phyloP scores from a whole-genome alignment of 2,888 invertebrate genomes.

The Miltochrista miniata region DNA sequence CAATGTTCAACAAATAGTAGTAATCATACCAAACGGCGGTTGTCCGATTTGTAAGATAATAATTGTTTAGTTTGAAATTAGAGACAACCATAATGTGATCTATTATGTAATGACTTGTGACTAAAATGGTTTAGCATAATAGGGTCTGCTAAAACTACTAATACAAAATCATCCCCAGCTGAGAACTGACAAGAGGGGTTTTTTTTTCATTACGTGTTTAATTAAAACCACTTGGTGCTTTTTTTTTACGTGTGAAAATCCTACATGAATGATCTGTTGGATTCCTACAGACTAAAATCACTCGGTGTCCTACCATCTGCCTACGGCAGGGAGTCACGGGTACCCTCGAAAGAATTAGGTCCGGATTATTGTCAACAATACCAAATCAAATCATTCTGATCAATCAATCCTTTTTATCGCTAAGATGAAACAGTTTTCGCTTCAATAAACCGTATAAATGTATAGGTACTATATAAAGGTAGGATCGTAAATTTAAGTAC shows the following conservation, averaged over 20 bases:
- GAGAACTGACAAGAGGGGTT: too few relatives aligned
- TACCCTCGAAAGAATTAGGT: too few relatives aligned
- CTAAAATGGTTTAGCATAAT: background rate
- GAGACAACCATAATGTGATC: background rate
- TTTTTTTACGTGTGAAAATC: too few relatives aligned
- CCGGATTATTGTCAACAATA: too few relatives aligned
- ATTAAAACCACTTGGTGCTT: too few relatives aligned
- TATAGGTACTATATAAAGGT: constrained; percentile 29
- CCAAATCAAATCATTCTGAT: too few relatives aligned
- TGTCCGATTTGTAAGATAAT: constrained; percentile 2
- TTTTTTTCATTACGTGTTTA: too few relatives aligned
- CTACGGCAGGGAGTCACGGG: too few relatives aligned
- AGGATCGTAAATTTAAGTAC: constrained; percentile 19
- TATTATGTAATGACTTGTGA: background rate
- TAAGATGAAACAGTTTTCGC: constrained; percentile 15
- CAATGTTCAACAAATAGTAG: constrained; percentile 23
- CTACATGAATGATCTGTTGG: too few relatives aligned
- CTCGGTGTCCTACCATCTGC: too few relatives aligned
- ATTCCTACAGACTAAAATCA: too few relatives aligned
- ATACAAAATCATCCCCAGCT: background rate
- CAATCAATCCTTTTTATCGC: too few relatives aligned
- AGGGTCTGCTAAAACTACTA: background rate
- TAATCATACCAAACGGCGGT: constrained; percentile 13
- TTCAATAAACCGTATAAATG: constrained; percentile 23
- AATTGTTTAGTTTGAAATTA: background rate